Evolutionary conservation across 2,888 invertebrate species (phyloP).

Genomic region (Lissonota sp.): DNA sequence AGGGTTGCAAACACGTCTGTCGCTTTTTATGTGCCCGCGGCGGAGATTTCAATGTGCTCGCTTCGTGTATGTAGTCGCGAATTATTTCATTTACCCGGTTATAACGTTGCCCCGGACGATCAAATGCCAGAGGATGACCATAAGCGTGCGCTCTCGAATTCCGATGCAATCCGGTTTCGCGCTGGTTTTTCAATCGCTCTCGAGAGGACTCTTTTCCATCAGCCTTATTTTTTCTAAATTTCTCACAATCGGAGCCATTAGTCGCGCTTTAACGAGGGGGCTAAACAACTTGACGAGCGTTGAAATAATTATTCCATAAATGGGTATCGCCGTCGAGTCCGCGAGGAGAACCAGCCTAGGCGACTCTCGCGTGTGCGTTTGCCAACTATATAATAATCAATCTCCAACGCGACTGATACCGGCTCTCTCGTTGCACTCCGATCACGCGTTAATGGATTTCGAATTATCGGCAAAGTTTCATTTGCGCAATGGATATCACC

Average conservation of each 20-base stretch:
- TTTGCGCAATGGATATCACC: constrained; percentile 36
- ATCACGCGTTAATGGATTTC: constrained; percentile 37
- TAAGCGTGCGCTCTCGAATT: constrained; percentile 28
- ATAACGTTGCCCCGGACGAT: constrained; percentile 26
- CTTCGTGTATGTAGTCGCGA: constrained; percentile 26
- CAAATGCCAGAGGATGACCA: constrained; percentile 9
- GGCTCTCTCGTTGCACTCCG: too few species aligned
- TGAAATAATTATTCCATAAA: constrained; percentile 75
- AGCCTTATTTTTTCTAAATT: constrained; percentile 46
- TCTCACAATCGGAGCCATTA: constrained; percentile 63
- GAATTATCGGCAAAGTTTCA: constrained; percentile 28
- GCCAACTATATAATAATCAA: constrained; percentile 23
- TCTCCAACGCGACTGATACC: constrained; percentile 4
- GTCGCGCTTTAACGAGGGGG: constrained; percentile 63
- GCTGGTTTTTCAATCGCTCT: neutral
- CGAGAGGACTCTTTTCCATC: constrained; percentile 31
- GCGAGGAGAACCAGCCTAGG: neutral
- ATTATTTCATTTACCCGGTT: constrained; percentile 48
- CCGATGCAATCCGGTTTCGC: constrained; percentile 38
- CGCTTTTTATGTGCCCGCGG: neutral
- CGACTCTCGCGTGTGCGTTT: constrained; percentile 25
- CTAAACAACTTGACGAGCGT: constrained; percentile 68
- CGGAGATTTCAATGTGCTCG: constrained; percentile 31
- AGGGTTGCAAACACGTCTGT: constrained; percentile 24
- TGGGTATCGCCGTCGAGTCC: constrained; percentile 63